A percentile compares a stretch with the other conserved stretches of the same genome.
phyloP scores from a whole-genome alignment of 2,888 invertebrate genomes.

The Meganola albula region DNA sequence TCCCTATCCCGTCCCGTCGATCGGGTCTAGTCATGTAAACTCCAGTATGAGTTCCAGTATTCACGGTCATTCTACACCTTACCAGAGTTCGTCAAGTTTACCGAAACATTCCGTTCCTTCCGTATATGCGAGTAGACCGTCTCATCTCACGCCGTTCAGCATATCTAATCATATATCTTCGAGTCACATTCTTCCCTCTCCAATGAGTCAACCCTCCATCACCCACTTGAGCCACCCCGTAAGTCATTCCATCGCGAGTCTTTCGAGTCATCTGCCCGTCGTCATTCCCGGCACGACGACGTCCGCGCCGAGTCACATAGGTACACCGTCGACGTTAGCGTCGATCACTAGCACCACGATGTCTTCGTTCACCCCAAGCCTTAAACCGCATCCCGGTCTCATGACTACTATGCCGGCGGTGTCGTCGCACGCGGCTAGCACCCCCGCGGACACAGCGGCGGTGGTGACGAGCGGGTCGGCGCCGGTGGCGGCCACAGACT shows the following conservation, averaged over 20 bases:
- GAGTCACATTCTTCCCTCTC: slow-evolving; percentile 76
- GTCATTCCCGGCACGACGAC: slow-evolving; percentile 44
- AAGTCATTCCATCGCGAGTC: slow-evolving; percentile 61
- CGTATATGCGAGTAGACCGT: slow-evolving; percentile 58
- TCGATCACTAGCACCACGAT: slow-evolving; percentile 49
- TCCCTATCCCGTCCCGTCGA: slow-evolving; percentile 59
- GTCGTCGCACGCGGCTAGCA: slow-evolving; percentile 46
- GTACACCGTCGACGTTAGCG: slow-evolving; percentile 43
- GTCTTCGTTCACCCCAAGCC: slow-evolving; percentile 52
- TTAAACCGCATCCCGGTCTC: slow-evolving; percentile 53
- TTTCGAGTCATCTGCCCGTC: slow-evolving; percentile 49
- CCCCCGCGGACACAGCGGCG: slow-evolving; percentile 46
- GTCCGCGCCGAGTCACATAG: slow-evolving; percentile 51
- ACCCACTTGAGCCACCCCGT: slow-evolving; percentile 54
- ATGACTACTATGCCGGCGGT: slow-evolving; percentile 44
- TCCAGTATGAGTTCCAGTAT: slow-evolving; percentile 67
- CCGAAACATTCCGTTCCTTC: slow-evolving; percentile 72
- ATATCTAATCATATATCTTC: slow-evolving; percentile 66
- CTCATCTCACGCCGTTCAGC: slow-evolving; percentile 63
- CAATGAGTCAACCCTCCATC: slow-evolving; percentile 53
- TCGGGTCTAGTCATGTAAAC: slow-evolving; percentile 75
- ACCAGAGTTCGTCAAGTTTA: slow-evolving; percentile 67
- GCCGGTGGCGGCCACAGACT: slow-evolving; percentile 51
- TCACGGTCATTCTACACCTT: slow-evolving; percentile 63
- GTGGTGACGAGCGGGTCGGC: slow-evolving; percentile 37